These are phyloP conservation scores for Eulithis prunata DNA, from an alignment of 2,888 invertebrate genomes.

Conservation along the genomic window DNA sequence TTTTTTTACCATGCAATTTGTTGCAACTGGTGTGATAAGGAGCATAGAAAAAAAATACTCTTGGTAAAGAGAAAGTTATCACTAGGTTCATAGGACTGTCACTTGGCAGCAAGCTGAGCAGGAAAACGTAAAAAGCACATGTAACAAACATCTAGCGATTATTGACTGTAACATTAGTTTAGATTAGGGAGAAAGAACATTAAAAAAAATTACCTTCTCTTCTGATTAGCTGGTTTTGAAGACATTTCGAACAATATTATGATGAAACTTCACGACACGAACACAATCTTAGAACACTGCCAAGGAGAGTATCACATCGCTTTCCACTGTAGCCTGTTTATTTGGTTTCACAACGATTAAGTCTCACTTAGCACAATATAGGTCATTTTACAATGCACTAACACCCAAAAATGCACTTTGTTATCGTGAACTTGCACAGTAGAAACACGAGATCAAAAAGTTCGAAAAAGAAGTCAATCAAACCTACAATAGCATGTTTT, in stretches of 20 bases:
- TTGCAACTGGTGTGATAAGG: too few species aligned
- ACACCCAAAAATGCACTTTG: constrained; percentile 75
- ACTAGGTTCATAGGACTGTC: constrained; percentile 35
- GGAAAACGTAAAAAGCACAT: constrained; percentile 45
- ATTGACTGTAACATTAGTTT: constrained; percentile 8
- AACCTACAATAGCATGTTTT: constrained; percentile 43
- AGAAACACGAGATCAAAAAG: constrained; percentile 25
- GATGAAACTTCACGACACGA: constrained; percentile 79
- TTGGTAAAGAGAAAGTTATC: constrained; percentile 53
- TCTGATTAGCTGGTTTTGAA: constrained; percentile 86
- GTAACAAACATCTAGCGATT: constrained; percentile 18
- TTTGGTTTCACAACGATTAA: constrained; percentile 63
- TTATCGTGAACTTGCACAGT: constrained; percentile 73
- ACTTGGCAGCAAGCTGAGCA: constrained; percentile 38
- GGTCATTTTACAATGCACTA: constrained; percentile 77
- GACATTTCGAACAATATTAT: constrained; percentile 75
- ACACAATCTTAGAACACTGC: constrained; percentile 85
- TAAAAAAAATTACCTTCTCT: constrained; percentile 84
- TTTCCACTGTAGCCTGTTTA: constrained; percentile 61
- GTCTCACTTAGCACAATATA: constrained; percentile 72
- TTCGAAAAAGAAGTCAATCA: constrained; percentile 39
- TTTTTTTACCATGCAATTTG: neutral
- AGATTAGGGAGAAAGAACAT: constrained; percentile 34
- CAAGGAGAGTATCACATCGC: constrained; percentile 84
- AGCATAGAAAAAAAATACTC: neutral